A percentile compares a stretch with the other conserved stretches of the same genome.
Conservation (phyloP, 2,113 vertebrate genomes). For the Spheniscus mendiculus region DNA sequence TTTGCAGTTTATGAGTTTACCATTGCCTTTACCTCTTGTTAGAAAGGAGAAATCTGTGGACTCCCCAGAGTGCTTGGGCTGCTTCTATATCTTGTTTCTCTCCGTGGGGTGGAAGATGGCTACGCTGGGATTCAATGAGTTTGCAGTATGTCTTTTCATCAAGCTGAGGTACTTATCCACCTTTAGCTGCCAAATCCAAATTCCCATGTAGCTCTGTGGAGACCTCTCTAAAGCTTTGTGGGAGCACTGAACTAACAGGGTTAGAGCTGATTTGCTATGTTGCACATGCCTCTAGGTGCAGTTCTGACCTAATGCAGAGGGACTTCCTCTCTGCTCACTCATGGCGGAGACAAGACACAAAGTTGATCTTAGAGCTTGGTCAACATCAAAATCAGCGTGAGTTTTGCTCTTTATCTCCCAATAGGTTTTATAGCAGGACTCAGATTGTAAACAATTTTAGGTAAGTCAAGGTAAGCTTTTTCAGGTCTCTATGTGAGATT, state of each 20-base stretch:
- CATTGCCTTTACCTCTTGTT: background rate
- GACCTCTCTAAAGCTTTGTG: background rate
- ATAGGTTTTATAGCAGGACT: background rate
- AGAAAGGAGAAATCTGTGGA: background rate
- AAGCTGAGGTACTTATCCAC: background rate
- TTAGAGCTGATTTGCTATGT: background rate
- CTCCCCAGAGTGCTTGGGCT: background rate
- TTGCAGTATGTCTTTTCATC: background rate
- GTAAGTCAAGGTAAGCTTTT: background rate
- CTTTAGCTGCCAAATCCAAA: background rate
- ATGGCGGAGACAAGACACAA: background rate
- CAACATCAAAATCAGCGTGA: background rate
- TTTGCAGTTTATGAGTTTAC: background rate
- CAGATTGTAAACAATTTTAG: background rate
- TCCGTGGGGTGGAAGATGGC: background rate
- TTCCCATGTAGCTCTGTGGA: background rate
- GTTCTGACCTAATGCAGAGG: background rate
- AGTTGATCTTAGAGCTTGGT: background rate
- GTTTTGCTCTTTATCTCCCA: background rate
- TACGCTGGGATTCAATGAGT: background rate
- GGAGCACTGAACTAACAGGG: background rate
- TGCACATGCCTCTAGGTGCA: rapidly evolving
- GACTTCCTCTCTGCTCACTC: background rate
- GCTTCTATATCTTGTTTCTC: background rate
- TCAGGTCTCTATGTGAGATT: background rate